Evolutionary conservation across 2,797 vertebrate species (phyloP).

Genomic region (Hippocampus kuda): DNA sequence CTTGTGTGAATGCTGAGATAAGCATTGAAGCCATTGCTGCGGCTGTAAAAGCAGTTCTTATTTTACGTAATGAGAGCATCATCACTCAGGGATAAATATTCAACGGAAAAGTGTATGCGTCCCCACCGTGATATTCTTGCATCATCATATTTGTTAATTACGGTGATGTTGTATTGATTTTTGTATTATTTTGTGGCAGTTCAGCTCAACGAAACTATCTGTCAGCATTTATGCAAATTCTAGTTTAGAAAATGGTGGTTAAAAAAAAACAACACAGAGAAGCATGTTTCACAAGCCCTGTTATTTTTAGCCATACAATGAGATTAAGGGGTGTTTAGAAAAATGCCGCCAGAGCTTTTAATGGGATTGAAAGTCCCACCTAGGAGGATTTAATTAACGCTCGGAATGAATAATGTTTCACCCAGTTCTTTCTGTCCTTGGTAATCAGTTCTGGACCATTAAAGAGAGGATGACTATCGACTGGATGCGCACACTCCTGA

Average conservation of each 20-base stretch:
- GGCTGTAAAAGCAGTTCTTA: no score
- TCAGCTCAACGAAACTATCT: neutral
- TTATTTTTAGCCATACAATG: slow-evolving; percentile 34
- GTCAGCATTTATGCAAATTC: neutral
- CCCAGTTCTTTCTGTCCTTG: slow-evolving; percentile 54
- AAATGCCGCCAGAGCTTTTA: slow-evolving; percentile 38
- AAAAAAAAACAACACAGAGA: neutral
- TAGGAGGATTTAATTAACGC: slow-evolving; percentile 66
- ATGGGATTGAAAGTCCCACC: slow-evolving; percentile 53
- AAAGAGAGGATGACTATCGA: slow-evolving; percentile 70
- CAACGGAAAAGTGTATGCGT: no score
- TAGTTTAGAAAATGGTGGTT: neutral
- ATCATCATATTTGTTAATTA: neutral
- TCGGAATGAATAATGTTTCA: slow-evolving; percentile 64
- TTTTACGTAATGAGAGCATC: no score
- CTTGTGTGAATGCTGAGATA: no score
- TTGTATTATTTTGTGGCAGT: neutral
- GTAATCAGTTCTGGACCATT: slow-evolving; percentile 69
- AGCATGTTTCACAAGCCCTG: neutral
- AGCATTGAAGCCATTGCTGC: neutral
- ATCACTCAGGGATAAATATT: no score
- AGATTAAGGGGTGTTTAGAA: slow-evolving; percentile 13
- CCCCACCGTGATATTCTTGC: neutral
- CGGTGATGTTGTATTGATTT: neutral
- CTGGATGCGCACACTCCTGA: slow-evolving; percentile 60